Evolutionary conservation across 2,113 vertebrate genomes (phyloP).

Genomic region (Notarius quadriscutis): DNA sequence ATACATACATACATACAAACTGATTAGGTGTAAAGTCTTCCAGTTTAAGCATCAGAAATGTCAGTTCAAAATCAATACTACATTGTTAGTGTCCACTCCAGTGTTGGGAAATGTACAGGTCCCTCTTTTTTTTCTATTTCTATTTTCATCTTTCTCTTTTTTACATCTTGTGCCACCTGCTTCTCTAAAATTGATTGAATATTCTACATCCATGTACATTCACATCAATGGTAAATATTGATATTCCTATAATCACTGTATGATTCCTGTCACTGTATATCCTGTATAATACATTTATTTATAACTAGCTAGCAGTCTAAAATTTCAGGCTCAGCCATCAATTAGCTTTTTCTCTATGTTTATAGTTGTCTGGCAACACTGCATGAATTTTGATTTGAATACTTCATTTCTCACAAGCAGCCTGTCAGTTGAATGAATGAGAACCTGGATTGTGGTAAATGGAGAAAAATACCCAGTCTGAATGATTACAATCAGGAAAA

Average conservation of each 20-base stretch:
- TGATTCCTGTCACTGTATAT: background rate
- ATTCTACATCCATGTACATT: background rate
- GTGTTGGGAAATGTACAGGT: background rate
- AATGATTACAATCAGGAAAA: background rate
- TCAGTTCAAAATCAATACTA: slow-evolving; percentile 6
- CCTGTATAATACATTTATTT: background rate
- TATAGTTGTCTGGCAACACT: background rate
- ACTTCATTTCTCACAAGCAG: background rate
- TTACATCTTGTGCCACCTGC: background rate
- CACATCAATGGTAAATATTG: too few relatives aligned
- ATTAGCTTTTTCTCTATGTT: background rate
- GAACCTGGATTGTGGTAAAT: background rate
- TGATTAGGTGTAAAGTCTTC: background rate
- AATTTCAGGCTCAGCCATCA: background rate
- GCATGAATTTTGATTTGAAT: background rate
- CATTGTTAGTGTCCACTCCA: background rate
- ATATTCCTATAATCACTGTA: too few relatives aligned
- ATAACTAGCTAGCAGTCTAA: background rate
- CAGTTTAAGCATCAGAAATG: background rate
- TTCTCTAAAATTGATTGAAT: background rate
- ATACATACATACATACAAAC: background rate
- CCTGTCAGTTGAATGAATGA: background rate
- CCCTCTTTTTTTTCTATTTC: background rate
- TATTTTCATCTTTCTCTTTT: background rate
- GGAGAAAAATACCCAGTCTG: background rate